Percentiles rank a stretch among this genome's conserved stretches.
phyloP scores from a whole-genome alignment of 2,113 vertebrate genomes.

The Gavia stellata region DNA sequence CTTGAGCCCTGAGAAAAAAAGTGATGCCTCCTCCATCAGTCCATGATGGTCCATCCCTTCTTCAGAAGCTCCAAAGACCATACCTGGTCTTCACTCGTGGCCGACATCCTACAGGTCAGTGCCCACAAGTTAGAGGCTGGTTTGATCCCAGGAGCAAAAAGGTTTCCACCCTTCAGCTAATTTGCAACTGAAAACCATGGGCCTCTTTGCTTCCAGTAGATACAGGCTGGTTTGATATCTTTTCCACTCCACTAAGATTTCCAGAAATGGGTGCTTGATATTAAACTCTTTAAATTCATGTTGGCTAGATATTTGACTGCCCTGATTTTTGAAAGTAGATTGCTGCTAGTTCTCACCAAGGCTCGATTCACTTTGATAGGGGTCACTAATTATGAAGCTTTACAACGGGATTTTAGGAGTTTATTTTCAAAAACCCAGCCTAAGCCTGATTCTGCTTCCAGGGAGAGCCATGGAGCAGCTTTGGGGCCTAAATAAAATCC shows the following conservation, averaged over 20 bases:
- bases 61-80: background rate
- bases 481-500: background rate
- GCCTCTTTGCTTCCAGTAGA: background rate
- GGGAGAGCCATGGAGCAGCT: background rate
- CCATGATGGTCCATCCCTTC: background rate
- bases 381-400: background rate
- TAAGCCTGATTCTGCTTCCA: background rate
- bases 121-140: rapidly evolving
- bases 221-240: background rate
- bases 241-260: background rate
- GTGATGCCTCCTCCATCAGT: background rate
- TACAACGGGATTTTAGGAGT: background rate
- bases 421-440: background rate
- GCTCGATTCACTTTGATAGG: background rate
- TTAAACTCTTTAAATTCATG: background rate
- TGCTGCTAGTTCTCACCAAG: background rate
- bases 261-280: background rate
- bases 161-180: background rate
- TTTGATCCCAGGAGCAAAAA: background rate
- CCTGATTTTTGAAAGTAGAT: background rate
- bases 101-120: background rate
- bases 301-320: background rate
- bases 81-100: background rate
- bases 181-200: background rate
- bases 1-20: background rate